phyloP scores from a whole-genome alignment of 2,113 vertebrate genomes.

The Pungitius pungitius region DNA sequence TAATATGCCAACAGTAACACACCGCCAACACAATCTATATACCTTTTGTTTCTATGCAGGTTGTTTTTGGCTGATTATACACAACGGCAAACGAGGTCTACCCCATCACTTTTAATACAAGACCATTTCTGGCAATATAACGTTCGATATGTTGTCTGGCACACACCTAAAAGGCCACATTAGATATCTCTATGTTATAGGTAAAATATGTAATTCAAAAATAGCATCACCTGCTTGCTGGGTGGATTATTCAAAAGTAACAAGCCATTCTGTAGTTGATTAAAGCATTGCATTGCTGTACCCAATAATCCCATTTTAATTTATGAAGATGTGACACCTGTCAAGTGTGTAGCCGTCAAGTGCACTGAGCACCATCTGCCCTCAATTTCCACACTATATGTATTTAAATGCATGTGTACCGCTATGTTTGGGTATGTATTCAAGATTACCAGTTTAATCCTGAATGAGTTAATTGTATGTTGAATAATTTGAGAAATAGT shows the following conservation, averaged over 20 bases:
- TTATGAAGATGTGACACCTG: not conserved
- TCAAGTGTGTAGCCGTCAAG: not conserved
- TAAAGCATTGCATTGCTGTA: not conserved
- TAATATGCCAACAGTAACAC: not conserved
- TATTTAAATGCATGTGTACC: not conserved
- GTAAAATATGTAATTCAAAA: not conserved
- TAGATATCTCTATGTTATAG: not conserved
- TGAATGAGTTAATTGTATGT: not conserved
- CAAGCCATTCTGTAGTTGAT: not conserved
- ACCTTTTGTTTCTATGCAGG: conserved; percentile 23
- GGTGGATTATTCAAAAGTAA: not conserved
- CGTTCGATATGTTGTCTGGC: not conserved
- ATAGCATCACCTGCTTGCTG: not conserved
- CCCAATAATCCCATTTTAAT: not conserved
- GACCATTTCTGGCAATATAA: not conserved
- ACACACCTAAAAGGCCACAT: not conserved
- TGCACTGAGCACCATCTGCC: too few species aligned
- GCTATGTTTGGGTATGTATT: not conserved
- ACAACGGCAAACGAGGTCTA: not conserved
- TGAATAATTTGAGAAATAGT: not conserved
- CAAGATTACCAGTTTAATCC: not conserved
- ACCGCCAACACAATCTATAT: not conserved
- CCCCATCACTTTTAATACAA: not conserved
- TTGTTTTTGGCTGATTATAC: not conserved
- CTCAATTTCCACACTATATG: not conserved